phyloP scores from a whole-genome alignment of 2,888 invertebrate species.

The Pyralis farinalis region DNA sequence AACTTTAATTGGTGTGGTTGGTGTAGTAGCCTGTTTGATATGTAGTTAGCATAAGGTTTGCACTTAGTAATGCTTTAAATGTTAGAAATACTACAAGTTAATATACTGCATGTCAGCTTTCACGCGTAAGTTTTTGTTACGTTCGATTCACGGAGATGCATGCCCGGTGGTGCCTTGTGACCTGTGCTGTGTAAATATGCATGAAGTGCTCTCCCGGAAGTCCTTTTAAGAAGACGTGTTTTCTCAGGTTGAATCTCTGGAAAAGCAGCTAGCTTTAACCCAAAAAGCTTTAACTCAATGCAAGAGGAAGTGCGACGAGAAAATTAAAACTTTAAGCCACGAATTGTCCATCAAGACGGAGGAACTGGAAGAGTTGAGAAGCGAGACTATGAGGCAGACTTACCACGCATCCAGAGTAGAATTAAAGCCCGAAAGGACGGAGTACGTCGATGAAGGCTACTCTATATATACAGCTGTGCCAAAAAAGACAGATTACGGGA shows the following conservation, averaged over 20 bases:
- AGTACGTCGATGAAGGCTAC: conserved; percentile 72
- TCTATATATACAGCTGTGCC: conserved; percentile 72
- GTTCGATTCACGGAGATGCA: conserved; percentile 51
- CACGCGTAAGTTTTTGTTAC: conserved; percentile 30
- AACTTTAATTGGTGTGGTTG: too few species aligned
- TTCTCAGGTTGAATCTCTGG: conserved; percentile 81
- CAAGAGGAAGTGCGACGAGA: conserved; percentile 77
- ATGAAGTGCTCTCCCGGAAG: conserved; percentile 46
- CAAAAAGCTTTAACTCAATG: conserved; percentile 77
- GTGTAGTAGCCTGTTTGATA: not conserved
- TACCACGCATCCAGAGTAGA: conserved; percentile 69
- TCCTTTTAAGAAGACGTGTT: conserved; percentile 66
- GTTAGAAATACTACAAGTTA: conserved; percentile 9
- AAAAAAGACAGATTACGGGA: conserved; percentile 68
- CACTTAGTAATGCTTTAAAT: not conserved
- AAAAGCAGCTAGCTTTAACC: conserved; percentile 78
- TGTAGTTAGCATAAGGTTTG: conserved; percentile 1
- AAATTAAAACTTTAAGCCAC: conserved; percentile 78
- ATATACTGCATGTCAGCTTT: conserved; percentile 32
- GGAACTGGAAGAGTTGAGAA: conserved; percentile 70
- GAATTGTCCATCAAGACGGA: conserved; percentile 80
- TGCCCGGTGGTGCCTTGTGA: conserved; percentile 34
- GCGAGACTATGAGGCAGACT: conserved; percentile 65
- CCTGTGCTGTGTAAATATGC: conserved; percentile 56
- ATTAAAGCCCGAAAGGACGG: conserved; percentile 66